Percentiles rank a stretch among this genome's conserved stretches.
phyloP scores from a whole-genome alignment of 2,797 vertebrate species.

The Gobionotothen gibberifrons region DNA sequence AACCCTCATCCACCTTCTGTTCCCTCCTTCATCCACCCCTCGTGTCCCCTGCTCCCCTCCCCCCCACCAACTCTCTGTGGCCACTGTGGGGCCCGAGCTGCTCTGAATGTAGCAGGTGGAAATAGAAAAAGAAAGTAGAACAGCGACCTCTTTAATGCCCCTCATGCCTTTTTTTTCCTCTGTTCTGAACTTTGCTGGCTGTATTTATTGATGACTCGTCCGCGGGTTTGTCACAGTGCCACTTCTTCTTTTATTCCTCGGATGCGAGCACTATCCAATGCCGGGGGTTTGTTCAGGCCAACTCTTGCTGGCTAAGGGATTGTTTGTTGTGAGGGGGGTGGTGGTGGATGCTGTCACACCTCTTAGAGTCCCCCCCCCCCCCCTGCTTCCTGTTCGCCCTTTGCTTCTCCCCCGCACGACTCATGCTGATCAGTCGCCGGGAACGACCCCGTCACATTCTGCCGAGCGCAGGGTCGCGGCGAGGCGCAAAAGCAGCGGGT shows the following conservation, averaged over 20 bases:
- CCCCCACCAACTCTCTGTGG: not conserved
- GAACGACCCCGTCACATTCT: conserved; percentile 23
- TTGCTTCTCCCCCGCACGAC: not conserved
- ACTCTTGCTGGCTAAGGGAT: conserved; percentile 20
- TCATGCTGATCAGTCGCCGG: not conserved
- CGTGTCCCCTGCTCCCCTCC: not conserved
- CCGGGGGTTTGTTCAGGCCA: not conserved
- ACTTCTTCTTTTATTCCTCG: conserved; percentile 26
- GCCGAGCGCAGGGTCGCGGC: conserved; percentile 20
- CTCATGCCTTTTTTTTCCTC: not conserved
- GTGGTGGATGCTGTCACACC: conserved; percentile 23
- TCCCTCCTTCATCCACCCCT: not conserved
- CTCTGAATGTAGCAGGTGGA: conserved; percentile 17
- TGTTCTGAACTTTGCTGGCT: not conserved
- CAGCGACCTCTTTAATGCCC: conserved; percentile 13
- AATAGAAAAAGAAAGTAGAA: not conserved
- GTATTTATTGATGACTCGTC: conserved; percentile 22
- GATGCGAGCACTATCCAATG: not conserved
- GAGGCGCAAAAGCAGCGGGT: not conserved
- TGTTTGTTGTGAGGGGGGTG: conserved; percentile 16
- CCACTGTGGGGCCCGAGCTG: not conserved
- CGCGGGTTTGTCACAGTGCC: conserved; percentile 33
- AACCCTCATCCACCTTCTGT: conserved; percentile 14
- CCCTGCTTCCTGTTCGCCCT: not conserved
- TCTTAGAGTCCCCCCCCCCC: conserved; percentile 7